Percentiles rank a stretch among this genome's conserved stretches.
Evolutionary conservation across 2,888 invertebrate genomes (phyloP).

Genomic region (Trissolcus japonicus): DNA sequence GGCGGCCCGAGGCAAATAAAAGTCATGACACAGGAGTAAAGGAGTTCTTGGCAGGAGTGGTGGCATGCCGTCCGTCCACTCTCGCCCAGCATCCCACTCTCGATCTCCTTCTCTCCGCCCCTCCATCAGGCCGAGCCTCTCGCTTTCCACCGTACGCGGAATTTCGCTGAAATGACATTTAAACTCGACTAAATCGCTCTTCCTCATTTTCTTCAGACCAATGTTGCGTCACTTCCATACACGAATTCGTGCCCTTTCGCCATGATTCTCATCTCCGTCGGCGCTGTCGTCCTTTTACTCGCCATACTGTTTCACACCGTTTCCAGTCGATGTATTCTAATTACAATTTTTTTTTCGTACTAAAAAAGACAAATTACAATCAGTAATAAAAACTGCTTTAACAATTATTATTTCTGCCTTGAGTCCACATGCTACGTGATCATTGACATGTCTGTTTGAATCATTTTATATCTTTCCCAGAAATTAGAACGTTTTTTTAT

Average conservation of each 20-base stretch:
- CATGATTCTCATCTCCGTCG: constrained; percentile 16
- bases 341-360: too few species aligned
- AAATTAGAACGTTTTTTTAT: too few species aligned
- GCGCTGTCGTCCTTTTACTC: constrained; percentile 14
- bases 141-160: constrained; percentile 44
- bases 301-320: neutral
- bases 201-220: constrained; percentile 12
- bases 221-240: neutral
- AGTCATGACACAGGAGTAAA: constrained; percentile 68
- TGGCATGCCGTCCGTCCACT: constrained; percentile 76
- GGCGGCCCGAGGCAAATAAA: constrained; percentile 66
- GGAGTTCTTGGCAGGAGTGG: constrained; percentile 65
- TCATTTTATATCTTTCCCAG: too few species aligned
- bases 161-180: constrained; percentile 49
- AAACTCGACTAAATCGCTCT: constrained; percentile 10
- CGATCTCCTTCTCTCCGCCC: constrained; percentile 49
- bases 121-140: constrained; percentile 44
- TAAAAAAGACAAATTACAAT: too few species aligned
- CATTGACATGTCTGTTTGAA: too few species aligned
- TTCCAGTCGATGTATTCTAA: neutral
- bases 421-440: too few species aligned
- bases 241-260: neutral
- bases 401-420: too few species aligned
- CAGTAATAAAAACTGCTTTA: too few species aligned
- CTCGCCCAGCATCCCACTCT: constrained; percentile 69